Percentiles rank a stretch among this genome's conserved stretches.
phyloP scores from a whole-genome alignment of 2,113 vertebrate species.

The Rhinichthys klamathensis region DNA sequence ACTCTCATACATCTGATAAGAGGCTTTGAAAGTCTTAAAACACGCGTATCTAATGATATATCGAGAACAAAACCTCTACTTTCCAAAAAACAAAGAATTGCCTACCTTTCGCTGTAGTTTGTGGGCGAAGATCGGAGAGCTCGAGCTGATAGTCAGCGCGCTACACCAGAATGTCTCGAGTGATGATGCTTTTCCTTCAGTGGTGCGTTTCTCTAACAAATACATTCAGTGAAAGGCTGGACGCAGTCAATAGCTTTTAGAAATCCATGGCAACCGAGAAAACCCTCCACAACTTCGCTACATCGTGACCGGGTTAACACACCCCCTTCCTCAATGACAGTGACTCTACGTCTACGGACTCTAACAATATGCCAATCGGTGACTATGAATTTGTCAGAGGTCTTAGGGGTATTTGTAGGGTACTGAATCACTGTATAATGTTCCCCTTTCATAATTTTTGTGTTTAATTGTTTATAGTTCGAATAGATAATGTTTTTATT shows the following conservation, averaged over 20 bases:
- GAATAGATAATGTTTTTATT: not conserved
- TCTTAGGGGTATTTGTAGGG: not conserved
- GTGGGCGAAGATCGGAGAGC: constrained; percentile 35
- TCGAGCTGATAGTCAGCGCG: constrained; percentile 47
- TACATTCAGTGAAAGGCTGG: constrained; percentile 69
- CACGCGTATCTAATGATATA: not conserved
- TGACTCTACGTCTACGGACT: constrained; percentile 60
- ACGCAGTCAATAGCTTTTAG: constrained; percentile 74
- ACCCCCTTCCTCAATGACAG: constrained; percentile 65
- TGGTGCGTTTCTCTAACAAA: constrained; percentile 63
- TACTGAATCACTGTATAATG: not conserved
- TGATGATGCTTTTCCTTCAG: constrained; percentile 57
- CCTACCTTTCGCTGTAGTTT: constrained; percentile 50
- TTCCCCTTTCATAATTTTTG: not conserved
- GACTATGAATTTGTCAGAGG: constrained; percentile 19
- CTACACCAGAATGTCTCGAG: constrained; percentile 46
- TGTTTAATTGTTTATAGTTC: not conserved
- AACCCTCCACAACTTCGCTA: constrained; percentile 72
- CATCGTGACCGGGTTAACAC: constrained; percentile 74
- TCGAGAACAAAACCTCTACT: not conserved
- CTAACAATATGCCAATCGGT: constrained; percentile 42
- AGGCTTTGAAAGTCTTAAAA: not conserved
- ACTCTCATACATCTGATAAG: not conserved
- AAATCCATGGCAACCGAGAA: constrained; percentile 77
- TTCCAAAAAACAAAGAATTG: not conserved